phyloP scores from a whole-genome alignment of 1,140 invertebrate species.

The Saccostrea cuccullata region DNA sequence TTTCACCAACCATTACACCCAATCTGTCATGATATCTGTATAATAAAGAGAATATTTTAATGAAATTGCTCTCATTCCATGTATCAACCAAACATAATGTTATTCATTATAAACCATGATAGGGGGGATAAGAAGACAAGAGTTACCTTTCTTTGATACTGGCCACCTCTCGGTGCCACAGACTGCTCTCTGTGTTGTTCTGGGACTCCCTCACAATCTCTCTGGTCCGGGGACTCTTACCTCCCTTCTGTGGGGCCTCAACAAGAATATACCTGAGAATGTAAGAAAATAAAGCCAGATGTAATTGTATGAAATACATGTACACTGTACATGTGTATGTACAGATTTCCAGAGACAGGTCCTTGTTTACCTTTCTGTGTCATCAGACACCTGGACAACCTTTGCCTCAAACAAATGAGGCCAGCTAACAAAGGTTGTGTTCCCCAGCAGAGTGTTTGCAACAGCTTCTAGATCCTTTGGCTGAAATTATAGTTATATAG shows the following conservation, averaged over 20 bases:
- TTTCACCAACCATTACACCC: constrained; percentile 87
- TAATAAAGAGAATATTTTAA: neutral
- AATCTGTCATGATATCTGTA: constrained; percentile 78
- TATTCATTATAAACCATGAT: no score
- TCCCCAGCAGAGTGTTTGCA: constrained; percentile 83
- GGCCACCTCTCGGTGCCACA: constrained; percentile 57
- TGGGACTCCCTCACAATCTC: constrained; percentile 35
- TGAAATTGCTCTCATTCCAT: neutral
- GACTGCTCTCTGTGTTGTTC: constrained; percentile 38
- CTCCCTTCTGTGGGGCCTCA: constrained; percentile 4
- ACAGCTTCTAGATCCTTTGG: constrained; percentile 64
- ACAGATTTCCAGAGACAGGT: no score
- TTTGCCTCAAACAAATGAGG: constrained; percentile 90
- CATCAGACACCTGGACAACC: constrained; percentile 82
- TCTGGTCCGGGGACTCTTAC: constrained; percentile 10
- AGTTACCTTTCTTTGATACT: constrained; percentile 61
- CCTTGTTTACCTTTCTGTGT: constrained; percentile 73
- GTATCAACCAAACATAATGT: no score
- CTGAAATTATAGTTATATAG: neutral
- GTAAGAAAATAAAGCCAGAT: neutral
- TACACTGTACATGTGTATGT: neutral
- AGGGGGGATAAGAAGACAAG: neutral
- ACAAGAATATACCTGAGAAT: constrained; percentile 14
- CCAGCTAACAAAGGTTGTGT: constrained; percentile 90
- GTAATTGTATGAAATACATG: neutral